Percentiles rank a stretch among this genome's conserved stretches.
These are phyloP conservation scores for Parnassius glacialis DNA, from an alignment of 2,888 invertebrate genomes.

Conservation along the genomic window DNA sequence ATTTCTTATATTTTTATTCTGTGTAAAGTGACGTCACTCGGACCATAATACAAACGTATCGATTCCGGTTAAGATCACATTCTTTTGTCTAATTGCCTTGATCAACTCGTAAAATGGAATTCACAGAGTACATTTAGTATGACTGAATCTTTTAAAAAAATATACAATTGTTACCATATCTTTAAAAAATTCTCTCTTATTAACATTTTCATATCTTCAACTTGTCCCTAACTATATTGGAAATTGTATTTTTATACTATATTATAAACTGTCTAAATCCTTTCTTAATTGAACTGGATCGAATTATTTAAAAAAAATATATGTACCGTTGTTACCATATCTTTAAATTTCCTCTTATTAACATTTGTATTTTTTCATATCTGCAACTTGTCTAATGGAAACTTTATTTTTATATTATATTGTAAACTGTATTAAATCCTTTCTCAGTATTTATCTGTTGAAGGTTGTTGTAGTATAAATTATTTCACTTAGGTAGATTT, in stretches of 20 bases:
- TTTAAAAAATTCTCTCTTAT: neutral
- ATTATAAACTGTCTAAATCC: neutral
- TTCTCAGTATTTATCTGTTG: conserved; percentile 2
- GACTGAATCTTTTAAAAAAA: neutral
- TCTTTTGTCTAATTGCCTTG: no score
- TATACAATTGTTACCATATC: conserved; percentile 13
- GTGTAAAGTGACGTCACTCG: no score
- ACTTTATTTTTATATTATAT: neutral
- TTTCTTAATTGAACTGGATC: neutral
- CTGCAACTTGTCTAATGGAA: no score
- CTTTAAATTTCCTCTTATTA: neutral
- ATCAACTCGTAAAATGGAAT: no score
- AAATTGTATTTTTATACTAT: neutral
- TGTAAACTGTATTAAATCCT: neutral
- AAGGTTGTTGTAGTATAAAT: conserved; percentile 6
- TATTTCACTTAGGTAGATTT: neutral
- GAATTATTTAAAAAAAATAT: neutral
- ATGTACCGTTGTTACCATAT: conserved; percentile 14
- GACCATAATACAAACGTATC: no score
- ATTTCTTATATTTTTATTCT: no score
- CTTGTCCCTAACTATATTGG: no score
- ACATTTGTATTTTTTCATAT: no score
- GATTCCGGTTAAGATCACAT: no score
- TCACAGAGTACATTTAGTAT: no score
- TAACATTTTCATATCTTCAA: no score